Evolutionary conservation across 1,140 invertebrate species (phyloP).

Genomic region (Drosophila baimaii): DNA sequence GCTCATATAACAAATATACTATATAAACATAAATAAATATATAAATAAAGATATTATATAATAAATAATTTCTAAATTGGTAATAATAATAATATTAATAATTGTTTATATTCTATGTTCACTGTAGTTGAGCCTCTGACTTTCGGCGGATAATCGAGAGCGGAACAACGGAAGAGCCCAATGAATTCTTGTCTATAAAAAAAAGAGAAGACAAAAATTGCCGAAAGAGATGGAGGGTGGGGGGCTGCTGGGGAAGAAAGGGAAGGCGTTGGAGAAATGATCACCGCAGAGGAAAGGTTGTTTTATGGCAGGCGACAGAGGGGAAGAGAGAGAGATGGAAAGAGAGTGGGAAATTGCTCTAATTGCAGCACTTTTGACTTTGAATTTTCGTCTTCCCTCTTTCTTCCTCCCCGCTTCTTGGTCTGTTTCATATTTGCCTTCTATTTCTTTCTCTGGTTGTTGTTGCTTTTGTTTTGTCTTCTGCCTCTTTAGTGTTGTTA

Average conservation of each 20-base stretch:
- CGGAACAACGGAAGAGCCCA: slow-evolving; percentile 35
- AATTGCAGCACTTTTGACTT: slow-evolving; percentile 68
- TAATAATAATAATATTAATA: too few relatives aligned
- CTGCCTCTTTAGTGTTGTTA: slow-evolving; percentile 78
- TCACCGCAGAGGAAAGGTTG: slow-evolving; percentile 17
- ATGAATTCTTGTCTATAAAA: slow-evolving; percentile 15
- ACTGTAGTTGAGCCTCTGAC: slow-evolving; percentile 34
- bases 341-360: slow-evolving; percentile 49
- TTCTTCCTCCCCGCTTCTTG: background rate
- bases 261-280: slow-evolving; percentile 2
- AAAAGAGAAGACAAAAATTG: background rate
- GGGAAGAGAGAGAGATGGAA: background rate
- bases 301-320: background rate
- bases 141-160: slow-evolving; percentile 35
- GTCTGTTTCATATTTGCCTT: slow-evolving; percentile 11
- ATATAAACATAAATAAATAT: too few relatives aligned
- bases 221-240: slow-evolving; percentile 11
- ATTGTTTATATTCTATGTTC: background rate
- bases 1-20: too few relatives aligned
- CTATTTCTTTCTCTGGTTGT: slow-evolving; percentile 11
- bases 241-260: background rate
- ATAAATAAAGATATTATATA: too few relatives aligned
- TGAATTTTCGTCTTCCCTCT: slow-evolving; percentile 38
- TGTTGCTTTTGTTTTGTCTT: slow-evolving; percentile 74
- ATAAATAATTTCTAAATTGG: too few relatives aligned